Conservation (phyloP, 2,888 invertebrate species). For the Drosophila sordidula region DNA sequence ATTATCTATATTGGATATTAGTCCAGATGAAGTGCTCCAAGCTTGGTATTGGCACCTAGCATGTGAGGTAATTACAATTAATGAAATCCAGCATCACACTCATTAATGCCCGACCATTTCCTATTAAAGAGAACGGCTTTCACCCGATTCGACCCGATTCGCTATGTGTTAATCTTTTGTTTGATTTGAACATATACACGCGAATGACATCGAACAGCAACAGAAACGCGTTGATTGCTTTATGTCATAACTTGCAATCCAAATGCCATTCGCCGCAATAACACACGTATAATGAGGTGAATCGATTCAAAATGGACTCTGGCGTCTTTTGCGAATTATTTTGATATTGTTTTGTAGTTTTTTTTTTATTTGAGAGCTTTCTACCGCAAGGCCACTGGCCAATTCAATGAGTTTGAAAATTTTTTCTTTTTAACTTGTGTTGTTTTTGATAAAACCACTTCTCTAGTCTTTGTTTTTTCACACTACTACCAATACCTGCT, state of each 20-base stretch:
- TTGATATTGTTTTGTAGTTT: constrained; percentile 1
- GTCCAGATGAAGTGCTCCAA: too few relatives aligned
- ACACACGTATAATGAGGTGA: constrained; percentile 18
- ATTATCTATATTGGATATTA: background rate
- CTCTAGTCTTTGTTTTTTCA: constrained; percentile 13
- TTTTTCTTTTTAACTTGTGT: constrained; percentile 17
- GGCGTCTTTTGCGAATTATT: constrained; percentile 9
- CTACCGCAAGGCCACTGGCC: constrained; percentile 31
- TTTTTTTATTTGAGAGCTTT: constrained; percentile 5
- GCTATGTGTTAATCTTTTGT: constrained; percentile 21
- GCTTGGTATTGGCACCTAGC: background rate
- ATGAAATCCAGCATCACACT: constrained; percentile 33
- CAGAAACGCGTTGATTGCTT: constrained; percentile 26
- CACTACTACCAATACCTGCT: background rate
- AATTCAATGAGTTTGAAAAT: constrained; percentile 32
- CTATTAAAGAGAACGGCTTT: constrained; percentile 34
- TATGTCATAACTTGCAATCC: constrained; percentile 47
- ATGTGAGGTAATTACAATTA: constrained; percentile 51
- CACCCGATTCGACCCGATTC: constrained; percentile 3
- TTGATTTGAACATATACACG: constrained; percentile 14
- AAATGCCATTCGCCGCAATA: constrained; percentile 16
- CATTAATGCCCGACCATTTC: constrained; percentile 47
- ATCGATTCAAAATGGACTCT: constrained; percentile 14
- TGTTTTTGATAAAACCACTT: constrained; percentile 4
- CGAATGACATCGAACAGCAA: constrained; percentile 21